Conservation (phyloP, 92 coral and sea anemone genomes). For the Paragorgia papillata region DNA sequence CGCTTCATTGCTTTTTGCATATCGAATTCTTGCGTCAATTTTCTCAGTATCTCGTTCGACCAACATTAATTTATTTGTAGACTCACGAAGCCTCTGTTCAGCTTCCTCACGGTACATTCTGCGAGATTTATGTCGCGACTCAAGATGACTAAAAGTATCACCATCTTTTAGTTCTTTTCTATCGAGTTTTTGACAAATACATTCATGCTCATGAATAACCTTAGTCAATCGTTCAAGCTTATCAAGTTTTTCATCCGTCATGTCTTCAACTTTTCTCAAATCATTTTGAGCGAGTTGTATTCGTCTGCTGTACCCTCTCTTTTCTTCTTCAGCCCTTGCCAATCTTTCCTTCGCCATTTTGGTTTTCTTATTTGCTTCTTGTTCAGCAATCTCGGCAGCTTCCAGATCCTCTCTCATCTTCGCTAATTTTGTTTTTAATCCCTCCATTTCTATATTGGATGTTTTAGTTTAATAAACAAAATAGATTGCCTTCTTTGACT, state of each 20-base stretch:
- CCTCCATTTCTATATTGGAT: slow-evolving; percentile 18
- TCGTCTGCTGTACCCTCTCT: not conserved
- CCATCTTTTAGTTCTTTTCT: slow-evolving; percentile 28
- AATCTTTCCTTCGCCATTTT: not conserved
- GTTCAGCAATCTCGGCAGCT: slow-evolving; percentile 8
- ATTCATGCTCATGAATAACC: slow-evolving; percentile 2
- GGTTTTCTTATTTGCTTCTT: not conserved
- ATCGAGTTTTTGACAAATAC: not conserved
- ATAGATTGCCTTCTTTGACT: too few species aligned
- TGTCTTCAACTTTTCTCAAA: slow-evolving; percentile 15
- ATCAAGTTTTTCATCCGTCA: slow-evolving; percentile 15
- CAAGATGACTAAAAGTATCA: not conserved
- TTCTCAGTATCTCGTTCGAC: slow-evolving; percentile 7
- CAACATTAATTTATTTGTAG: slow-evolving; percentile 16
- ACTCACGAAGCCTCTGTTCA: slow-evolving; percentile 15
- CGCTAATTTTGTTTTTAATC: slow-evolving; percentile 13
- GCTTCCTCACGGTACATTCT: not conserved
- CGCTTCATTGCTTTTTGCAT: slow-evolving; percentile 18
- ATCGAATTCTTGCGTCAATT: slow-evolving; percentile 19
- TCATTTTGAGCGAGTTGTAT: not conserved
- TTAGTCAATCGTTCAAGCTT: slow-evolving; percentile 15
- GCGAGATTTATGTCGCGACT: slow-evolving; percentile 20
- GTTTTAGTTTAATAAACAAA: too few species aligned
- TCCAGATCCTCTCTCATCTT: slow-evolving; percentile 14
- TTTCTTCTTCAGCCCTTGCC: slow-evolving; percentile 10